phyloP scores from a whole-genome alignment of 2,888 invertebrate genomes.

The Callyntrura guangdongensis region DNA sequence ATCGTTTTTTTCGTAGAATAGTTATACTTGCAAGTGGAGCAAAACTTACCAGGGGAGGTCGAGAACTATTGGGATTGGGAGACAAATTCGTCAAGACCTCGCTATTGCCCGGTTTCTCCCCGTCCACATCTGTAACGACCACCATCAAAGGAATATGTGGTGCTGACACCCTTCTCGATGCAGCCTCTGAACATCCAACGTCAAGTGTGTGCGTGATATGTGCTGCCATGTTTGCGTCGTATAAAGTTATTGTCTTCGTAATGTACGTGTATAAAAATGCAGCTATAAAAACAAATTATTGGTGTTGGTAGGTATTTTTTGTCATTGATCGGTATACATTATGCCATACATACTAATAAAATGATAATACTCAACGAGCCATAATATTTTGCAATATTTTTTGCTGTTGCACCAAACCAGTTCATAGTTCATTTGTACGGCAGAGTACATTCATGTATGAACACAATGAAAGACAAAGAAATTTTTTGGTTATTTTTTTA shows the following conservation, averaged over 20 bases:
- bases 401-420: too few species aligned
- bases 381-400: too few species aligned
- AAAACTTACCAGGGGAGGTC: slow-evolving; percentile 29
- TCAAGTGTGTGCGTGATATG: slow-evolving; percentile 12
- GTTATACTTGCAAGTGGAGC: neutral
- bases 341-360: too few species aligned
- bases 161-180: slow-evolving; percentile 55
- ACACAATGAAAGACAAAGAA: too few species aligned
- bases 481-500: too few species aligned
- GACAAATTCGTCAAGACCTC: slow-evolving; percentile 10
- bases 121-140: slow-evolving; percentile 74
- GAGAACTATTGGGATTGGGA: slow-evolving; percentile 14
- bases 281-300: too few species aligned
- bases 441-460: too few species aligned
- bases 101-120: slow-evolving; percentile 33
- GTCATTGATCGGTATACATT: too few species aligned
- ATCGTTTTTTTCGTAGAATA: neutral
- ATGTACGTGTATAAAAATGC: too few species aligned
- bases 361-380: too few species aligned
- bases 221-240: slow-evolving; percentile 56
- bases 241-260: neutral
- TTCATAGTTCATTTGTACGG: too few species aligned
- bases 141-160: slow-evolving; percentile 72
- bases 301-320: too few species aligned
- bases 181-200: slow-evolving; percentile 13